These are phyloP conservation scores for Sebastolobus altivelis DNA, from an alignment of 2,797 vertebrate species.

Conservation along the genomic window DNA sequence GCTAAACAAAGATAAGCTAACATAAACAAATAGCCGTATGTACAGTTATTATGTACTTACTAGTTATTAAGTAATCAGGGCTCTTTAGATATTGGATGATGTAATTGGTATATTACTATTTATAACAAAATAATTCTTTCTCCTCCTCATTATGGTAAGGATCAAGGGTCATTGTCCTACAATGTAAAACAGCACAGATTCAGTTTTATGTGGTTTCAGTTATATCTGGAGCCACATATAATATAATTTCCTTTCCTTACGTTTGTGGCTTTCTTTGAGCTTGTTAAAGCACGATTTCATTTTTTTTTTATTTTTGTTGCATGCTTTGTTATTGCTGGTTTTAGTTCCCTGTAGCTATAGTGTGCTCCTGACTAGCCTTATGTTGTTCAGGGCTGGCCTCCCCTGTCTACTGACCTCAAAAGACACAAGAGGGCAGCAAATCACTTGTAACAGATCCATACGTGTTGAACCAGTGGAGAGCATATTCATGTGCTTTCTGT, in stretches of 20 bases:
- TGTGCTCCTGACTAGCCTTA: no score
- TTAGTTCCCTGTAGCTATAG: neutral
- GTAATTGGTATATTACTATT: neutral
- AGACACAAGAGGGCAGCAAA: constrained; percentile 39
- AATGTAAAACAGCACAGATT: neutral
- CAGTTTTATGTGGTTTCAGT: neutral
- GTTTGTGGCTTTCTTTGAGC: neutral
- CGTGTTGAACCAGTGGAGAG: neutral
- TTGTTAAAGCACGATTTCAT: neutral
- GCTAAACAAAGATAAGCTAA: neutral
- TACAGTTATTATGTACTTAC: neutral
- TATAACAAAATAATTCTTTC: neutral
- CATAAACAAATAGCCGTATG: neutral
- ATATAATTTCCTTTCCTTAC: neutral
- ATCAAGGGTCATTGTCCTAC: neutral
- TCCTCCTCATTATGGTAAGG: neutral
- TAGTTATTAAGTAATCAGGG: neutral
- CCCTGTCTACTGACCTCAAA: neutral
- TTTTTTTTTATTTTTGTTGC: neutral
- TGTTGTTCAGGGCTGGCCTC: neutral
- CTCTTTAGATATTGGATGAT: neutral
- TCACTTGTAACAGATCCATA: neutral
- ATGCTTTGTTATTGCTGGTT: neutral
- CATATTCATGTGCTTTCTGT: neutral
- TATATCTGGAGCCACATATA: neutral